Base-by-base conservation (phyloP, 2,797 vertebrate species). In the Bucorvus abyssinicus region DNA sequence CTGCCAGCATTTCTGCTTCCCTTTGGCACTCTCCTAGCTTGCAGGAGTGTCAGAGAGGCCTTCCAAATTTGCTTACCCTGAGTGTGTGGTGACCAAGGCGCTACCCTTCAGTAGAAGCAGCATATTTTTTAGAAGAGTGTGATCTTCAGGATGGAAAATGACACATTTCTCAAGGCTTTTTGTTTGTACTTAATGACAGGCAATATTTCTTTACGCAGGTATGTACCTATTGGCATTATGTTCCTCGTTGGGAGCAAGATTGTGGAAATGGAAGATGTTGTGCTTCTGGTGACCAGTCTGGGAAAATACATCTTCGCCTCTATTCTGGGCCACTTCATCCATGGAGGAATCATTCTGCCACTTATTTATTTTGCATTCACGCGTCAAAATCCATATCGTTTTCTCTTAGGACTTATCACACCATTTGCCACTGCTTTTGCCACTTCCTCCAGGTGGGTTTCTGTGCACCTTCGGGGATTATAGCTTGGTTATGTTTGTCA, bases 231-330 rank as follows among this genome's bases (percentile, higher is more conserved):
- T 57, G 99, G 99, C 95, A 99, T 99, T 96, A 99, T 98, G 98
- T 99, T 99, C 97, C 98, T 99, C 85, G 98, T 99, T 70, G 99
- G 99, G 93, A 99, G 99, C 98, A 99, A 99, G 98, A 99, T 99
- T 56, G 98, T 99, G 64, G 99, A 99, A 97, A 99, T 99, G 99
- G 99, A 99, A 90, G 98, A 99, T 93, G 98, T 99, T 63, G 75
- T 99, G 38, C 96, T 98, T 74, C 96, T 99, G 92, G 99, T 99
- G 97, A 99, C 99, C 70, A 99, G 99, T 94, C 97, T 99, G 84
- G 99, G 99, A 88, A 99, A 99, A 97, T 99, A 99, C 76, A 99
- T 99, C 91, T 98, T 99, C 1, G 99, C 99, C 14, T 99, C 99
- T 4, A 98, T 99, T 94, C 93, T 99, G 97, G 99, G 99, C 40